A percentile compares a stretch with the other conserved stretches of the same genome.
Evolutionary conservation across 2,888 invertebrate genomes (phyloP).

Genomic region (Polydrusus tereticollis): DNA sequence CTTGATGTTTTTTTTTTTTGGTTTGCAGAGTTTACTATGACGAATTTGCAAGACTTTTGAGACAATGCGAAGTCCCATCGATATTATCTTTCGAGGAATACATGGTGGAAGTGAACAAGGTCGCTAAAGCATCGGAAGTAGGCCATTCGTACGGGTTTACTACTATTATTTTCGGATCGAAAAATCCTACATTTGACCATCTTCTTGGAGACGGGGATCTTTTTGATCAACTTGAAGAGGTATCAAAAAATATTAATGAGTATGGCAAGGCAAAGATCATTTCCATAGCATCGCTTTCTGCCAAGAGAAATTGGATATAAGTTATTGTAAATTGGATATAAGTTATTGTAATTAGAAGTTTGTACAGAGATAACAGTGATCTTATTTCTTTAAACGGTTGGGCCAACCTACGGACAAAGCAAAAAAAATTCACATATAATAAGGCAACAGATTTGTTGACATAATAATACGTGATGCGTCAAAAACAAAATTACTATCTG

Average conservation of each 20-base stretch:
- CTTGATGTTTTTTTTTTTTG: not conserved
- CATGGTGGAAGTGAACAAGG: not conserved
- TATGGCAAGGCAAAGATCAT: not conserved
- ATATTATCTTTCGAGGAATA: not conserved
- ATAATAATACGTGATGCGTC: no score
- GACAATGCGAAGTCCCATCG: not conserved
- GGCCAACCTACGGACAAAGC: no score
- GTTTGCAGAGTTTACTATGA: constrained; percentile 10
- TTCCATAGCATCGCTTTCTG: not conserved
- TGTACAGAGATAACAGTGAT: no score
- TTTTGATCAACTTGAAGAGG: not conserved
- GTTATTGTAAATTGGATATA: not conserved
- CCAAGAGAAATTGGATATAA: constrained; percentile 5
- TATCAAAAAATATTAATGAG: not conserved
- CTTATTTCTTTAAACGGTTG: no score
- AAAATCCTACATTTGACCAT: not conserved
- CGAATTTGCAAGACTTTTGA: not conserved
- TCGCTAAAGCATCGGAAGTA: not conserved
- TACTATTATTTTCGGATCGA: not conserved
- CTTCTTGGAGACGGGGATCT: constrained; percentile 3
- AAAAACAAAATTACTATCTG: no score
- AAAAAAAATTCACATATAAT: no score
- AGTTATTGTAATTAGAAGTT: not conserved
- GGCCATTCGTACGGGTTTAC: not conserved
- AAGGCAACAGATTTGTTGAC: no score